These are phyloP conservation scores for Spheniscus mendiculus DNA, from an alignment of 2,113 vertebrate genomes.

Conservation along the genomic window DNA sequence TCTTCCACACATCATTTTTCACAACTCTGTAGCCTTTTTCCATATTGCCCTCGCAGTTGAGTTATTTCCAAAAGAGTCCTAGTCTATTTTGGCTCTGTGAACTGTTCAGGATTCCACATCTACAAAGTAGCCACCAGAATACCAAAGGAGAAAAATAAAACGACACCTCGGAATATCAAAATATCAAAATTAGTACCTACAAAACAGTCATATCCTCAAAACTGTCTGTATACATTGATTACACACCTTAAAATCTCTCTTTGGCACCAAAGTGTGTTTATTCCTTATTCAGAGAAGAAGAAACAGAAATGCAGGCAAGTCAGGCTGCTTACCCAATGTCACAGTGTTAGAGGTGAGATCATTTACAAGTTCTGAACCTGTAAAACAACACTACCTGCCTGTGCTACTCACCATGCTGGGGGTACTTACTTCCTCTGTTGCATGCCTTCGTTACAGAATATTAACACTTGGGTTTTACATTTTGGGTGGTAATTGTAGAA, in stretches of 20 bases:
- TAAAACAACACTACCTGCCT: not conserved
- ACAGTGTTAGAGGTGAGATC: not conserved
- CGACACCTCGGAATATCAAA: not conserved
- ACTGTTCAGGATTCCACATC: not conserved
- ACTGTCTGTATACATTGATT: not conserved
- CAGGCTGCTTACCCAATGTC: not conserved
- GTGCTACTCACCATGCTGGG: not conserved
- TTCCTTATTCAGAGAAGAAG: not conserved
- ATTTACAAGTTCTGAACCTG: not conserved
- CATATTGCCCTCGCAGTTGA: accelerated
- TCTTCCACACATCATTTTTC: not conserved
- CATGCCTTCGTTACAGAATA: not conserved
- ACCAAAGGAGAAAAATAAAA: not conserved
- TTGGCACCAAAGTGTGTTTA: not conserved
- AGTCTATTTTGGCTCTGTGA: not conserved
- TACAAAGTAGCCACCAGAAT: not conserved
- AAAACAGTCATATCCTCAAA: not conserved
- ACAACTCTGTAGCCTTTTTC: not conserved
- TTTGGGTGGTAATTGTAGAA: not conserved
- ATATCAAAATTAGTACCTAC: not conserved
- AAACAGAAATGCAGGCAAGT: not conserved
- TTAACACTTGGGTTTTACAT: not conserved
- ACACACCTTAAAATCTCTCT: not conserved
- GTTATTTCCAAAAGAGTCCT: not conserved
- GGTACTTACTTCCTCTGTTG: not conserved